These are phyloP conservation scores for Cossypha caffra DNA, from an alignment of 2,797 vertebrate species.

Conservation along the genomic window DNA sequence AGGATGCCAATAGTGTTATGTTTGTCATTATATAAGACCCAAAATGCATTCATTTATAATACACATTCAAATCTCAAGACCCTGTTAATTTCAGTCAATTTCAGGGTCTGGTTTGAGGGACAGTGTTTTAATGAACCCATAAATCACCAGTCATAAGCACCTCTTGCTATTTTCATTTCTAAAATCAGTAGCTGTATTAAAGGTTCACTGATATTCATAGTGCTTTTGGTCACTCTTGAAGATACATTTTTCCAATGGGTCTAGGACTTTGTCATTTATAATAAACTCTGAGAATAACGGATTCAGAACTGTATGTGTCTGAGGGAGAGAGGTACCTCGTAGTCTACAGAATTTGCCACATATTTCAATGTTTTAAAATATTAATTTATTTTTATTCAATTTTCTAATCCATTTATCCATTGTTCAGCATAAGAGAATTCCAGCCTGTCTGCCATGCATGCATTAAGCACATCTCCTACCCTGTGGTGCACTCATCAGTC, in stretches of 20 bases:
- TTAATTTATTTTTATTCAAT: slow-evolving; percentile 4
- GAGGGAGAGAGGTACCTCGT: neutral
- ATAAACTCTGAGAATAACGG: neutral
- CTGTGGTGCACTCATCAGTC: neutral
- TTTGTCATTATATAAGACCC: neutral
- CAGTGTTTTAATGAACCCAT: slow-evolving; percentile 38
- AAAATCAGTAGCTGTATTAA: neutral
- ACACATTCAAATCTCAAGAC: slow-evolving; percentile 31
- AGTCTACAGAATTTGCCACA: neutral
- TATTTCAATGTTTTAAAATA: slow-evolving; percentile 45
- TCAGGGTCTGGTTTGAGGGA: slow-evolving; percentile 32
- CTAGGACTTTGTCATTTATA: neutral
- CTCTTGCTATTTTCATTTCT: neutral
- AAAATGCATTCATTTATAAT: slow-evolving; percentile 28
- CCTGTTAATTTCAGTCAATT: slow-evolving; percentile 40
- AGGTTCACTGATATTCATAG: neutral
- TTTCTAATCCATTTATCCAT: slow-evolving; percentile 14
- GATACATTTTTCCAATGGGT: neutral
- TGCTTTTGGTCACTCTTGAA: neutral
- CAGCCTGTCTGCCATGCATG: neutral
- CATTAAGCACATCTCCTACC: slow-evolving; percentile 28
- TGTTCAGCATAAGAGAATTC: neutral
- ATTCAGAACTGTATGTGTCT: neutral
- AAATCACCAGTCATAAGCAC: slow-evolving; percentile 19
- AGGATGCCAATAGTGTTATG: neutral